Evolutionary conservation across 2,888 invertebrate genomes (phyloP), one percentile per base, ranked within the genome.

Genomic region (Anoncus sp.): DNA sequence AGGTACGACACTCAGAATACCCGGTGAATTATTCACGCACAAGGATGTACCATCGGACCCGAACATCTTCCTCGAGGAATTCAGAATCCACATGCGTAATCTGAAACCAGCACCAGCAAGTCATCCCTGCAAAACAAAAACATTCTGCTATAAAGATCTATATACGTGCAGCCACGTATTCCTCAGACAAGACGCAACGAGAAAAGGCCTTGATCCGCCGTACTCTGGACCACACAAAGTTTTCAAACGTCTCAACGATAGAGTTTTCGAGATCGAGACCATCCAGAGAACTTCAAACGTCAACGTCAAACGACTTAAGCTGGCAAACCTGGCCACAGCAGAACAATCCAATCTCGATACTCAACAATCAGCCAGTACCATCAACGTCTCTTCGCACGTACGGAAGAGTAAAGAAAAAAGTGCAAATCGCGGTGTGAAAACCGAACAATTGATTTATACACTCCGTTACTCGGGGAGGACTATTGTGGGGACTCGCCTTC

Each of bases 1-100:
- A 22, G 63, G 62, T 4, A 62, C 43, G 3, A 35, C 63, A 0
- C 62, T 72, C 1, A 22, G 53, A 3, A 51, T 72, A n/a, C 72
- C 55, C 1, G 72, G 63, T 4, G 63, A 79, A 22, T 76, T 72
- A 47, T 80, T 80, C 38, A 51, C 67, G 7, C 69, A 62, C 31
- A 60, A 74, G 14, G 59, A 74, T 12, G 49, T 43, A 12, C 67
- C 74, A 2, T 35, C 62, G 10, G 47, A 69, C 16, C 63, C 75
- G 5, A 59, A 69, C 18, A 49, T 75, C 12, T 75, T 69, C 45
- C 62, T 69, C 1, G 69, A 75, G 18, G 53, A 75, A 10, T 75
- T 69, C 16, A 35, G 69, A 18, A 20, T 60, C 5, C 69, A 75
- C 5, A 69, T 69, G 60, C 35, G 75, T 12, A 43, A 53, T n/a